Base-by-base conservation (phyloP, 2,888 invertebrate genomes). In the Athalia circularis region DNA sequence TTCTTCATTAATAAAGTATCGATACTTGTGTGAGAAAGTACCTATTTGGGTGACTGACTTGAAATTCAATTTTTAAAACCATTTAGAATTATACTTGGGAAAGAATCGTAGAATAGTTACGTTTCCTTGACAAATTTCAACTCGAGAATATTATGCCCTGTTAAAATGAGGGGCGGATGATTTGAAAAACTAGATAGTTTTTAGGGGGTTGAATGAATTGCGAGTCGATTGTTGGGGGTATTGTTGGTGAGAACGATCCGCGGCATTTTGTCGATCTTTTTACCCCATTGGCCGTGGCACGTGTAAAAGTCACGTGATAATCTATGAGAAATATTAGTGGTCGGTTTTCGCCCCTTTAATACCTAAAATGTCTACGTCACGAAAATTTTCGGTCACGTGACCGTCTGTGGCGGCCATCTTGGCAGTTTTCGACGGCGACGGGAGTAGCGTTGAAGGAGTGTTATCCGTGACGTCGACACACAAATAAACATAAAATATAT, bases 331-430 rank as follows among this genome's bases (percentile, higher is more conserved):
- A 80, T 81, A 82, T 81, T 81, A 85, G 81, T 85, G 85, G 85
- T 45, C 78, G 78, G 67, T 74, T 61, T 78, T 78, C 78, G 85
- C 85, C 87, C 87, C 87, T 86, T 87, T 86, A 86, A 86, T 84
- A 83, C 82, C 80, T 82, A 81, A 80, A 83, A 81, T 70, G 68
- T 61, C 77, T 86, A 88, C 87, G 87, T 87, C 87, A 87, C 83
- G 84, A 86, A 72, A 86, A 86, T 86, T 85, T 82, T 83, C 81
- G 83, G 83, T 88, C 88, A 88, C 88, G 88, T 88, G 88, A 88
- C 82, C 81, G 79, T 70, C 72, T 81, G 50, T 67, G 74, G 70
- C 82, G 81, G 87, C 88, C 88, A 88, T 88, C 87, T 88, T 88
- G 86, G 84, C 84, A 87, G 87, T 88, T 87, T 87, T 86, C 86